Evolutionary conservation across 2,888 invertebrate genomes (phyloP).

Genomic region (Endomychus coccineus): DNA sequence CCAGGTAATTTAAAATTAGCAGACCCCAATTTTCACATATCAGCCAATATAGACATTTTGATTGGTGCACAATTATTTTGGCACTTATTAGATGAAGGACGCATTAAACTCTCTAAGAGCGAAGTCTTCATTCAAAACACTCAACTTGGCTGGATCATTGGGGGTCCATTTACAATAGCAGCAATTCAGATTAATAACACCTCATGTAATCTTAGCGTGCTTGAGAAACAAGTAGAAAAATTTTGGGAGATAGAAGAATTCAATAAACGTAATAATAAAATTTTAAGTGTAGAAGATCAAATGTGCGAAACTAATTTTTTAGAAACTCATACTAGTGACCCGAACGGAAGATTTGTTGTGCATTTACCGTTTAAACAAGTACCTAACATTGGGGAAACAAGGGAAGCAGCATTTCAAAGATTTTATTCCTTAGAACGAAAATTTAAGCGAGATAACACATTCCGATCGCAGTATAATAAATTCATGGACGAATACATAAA

Average conservation of each 20-base stretch:
- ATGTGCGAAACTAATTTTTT: slow-evolving; percentile 1
- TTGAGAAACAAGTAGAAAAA: slow-evolving; percentile 1
- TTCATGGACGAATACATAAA: slow-evolving; percentile 9
- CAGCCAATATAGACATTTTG: slow-evolving; percentile 3
- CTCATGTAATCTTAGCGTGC: too few relatives aligned
- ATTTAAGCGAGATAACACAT: background rate
- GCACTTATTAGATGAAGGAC: slow-evolving; percentile 5
- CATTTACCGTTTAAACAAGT: slow-evolving; percentile 5
- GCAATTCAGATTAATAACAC: background rate
- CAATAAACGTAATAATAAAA: background rate
- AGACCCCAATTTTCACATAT: slow-evolving; percentile 4
- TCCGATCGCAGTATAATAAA: background rate
- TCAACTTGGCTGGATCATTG: slow-evolving; percentile 1
- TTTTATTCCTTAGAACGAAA: slow-evolving; percentile 6
- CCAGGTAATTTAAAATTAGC: slow-evolving; percentile 3
- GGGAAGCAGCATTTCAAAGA: slow-evolving; percentile 3
- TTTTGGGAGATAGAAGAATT: too few relatives aligned
- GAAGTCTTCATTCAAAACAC: background rate
- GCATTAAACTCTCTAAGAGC: slow-evolving; percentile 1
- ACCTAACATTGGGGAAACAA: background rate
- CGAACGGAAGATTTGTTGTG: slow-evolving; percentile 2
- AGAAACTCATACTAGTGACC: background rate
- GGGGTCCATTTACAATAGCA: slow-evolving; percentile 1
- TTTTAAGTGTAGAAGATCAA: slow-evolving; percentile 1
- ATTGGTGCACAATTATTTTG: slow-evolving; percentile 5